These are phyloP conservation scores for Goniozus legneri DNA, from an alignment of 1,140 invertebrate genomes.

Conservation along the genomic window DNA sequence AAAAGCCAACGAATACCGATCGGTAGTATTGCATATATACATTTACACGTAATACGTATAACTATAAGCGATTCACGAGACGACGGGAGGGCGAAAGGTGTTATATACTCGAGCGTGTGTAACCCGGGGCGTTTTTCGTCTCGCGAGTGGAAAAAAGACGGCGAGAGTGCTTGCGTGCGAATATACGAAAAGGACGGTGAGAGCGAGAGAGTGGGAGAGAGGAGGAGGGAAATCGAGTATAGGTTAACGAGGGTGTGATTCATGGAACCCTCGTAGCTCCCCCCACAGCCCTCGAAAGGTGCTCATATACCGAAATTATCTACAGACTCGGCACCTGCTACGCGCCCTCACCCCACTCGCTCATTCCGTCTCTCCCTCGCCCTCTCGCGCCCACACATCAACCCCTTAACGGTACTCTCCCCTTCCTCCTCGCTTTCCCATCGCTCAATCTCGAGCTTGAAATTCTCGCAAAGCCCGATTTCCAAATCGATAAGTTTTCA, in stretches of 20 bases:
- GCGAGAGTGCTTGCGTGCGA: too few species aligned
- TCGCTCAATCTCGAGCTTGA: too few species aligned
- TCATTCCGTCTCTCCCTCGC: constrained; percentile 20
- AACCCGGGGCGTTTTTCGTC: too few species aligned
- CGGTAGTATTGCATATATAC: too few species aligned
- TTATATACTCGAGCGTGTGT: too few species aligned
- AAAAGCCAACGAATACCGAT: too few species aligned
- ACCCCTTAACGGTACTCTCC: constrained; percentile 16
- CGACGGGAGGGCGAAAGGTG: too few species aligned
- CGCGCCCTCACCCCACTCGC: constrained; percentile 7
- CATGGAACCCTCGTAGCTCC: constrained; percentile 34
- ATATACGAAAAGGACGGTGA: background rate
- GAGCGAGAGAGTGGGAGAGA: constrained; percentile 5
- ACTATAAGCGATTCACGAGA: too few species aligned
- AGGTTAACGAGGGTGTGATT: constrained; percentile 50
- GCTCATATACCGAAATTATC: constrained; percentile 42
- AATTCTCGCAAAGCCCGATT: too few species aligned
- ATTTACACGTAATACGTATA: too few species aligned
- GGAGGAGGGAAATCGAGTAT: constrained; percentile 20
- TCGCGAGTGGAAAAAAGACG: constrained; percentile 7
- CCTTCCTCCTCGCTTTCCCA: background rate
- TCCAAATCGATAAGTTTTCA: too few species aligned
- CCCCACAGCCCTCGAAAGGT: constrained; percentile 25
- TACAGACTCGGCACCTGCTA: constrained; percentile 26
- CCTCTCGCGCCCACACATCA: background rate